Evolutionary conservation across 2,113 vertebrate genomes (phyloP).

Genomic region (Corvus cornix): DNA sequence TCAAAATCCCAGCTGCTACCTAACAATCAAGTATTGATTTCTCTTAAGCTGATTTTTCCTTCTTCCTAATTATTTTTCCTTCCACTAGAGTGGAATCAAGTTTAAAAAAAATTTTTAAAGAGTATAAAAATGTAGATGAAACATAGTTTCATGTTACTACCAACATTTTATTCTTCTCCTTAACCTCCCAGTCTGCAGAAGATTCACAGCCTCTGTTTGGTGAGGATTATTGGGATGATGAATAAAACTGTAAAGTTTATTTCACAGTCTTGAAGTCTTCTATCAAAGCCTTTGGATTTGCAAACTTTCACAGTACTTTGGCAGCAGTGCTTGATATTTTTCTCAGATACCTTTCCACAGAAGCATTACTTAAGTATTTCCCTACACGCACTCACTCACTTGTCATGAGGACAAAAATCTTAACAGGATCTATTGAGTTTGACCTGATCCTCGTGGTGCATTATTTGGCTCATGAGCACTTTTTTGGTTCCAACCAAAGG

Average conservation of each 20-base stretch:
- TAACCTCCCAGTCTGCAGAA: neutral
- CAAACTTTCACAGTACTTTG: neutral
- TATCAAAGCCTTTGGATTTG: neutral
- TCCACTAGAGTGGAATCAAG: neutral
- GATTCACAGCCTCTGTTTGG: neutral
- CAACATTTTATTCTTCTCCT: neutral
- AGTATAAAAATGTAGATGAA: neutral
- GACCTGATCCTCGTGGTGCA: neutral
- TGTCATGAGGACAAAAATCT: neutral
- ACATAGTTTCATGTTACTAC: neutral
- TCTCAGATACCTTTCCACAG: neutral
- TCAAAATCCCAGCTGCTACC: constrained; percentile 16
- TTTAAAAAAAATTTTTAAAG: neutral
- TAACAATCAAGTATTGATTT: neutral
- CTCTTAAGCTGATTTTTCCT: neutral
- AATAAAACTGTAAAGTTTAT: neutral
- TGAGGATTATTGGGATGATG: neutral
- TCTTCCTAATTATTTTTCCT: neutral
- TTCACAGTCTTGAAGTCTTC: neutral
- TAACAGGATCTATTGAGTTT: neutral
- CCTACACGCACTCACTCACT: neutral
- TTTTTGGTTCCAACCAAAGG: neutral
- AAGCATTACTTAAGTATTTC: neutral
- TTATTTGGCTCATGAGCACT: neutral
- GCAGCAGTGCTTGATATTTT: neutral